phyloP scores from a whole-genome alignment of 2,113 vertebrate genomes.

The Pyxicephalus adspersus region DNA sequence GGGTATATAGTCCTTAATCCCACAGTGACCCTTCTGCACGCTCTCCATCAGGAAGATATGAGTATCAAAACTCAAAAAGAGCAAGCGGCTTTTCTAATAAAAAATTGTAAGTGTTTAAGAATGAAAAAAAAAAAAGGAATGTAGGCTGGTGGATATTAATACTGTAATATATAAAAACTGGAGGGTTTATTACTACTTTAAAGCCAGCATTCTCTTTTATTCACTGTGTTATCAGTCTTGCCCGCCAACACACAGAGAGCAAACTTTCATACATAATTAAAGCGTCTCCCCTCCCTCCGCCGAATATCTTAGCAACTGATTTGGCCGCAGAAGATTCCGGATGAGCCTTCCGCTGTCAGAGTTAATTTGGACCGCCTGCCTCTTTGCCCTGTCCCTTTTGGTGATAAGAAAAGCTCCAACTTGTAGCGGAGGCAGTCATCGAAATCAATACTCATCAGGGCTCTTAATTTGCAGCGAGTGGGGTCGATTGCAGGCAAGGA shows the following conservation, averaged over 20 bases:
- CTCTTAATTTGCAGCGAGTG: background rate
- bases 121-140: too few relatives aligned
- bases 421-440: background rate
- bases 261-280: constrained; percentile 76
- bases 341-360: constrained; percentile 59
- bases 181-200: too few relatives aligned
- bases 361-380: constrained; percentile 63
- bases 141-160: too few relatives aligned
- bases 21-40: too few relatives aligned
- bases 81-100: too few relatives aligned
- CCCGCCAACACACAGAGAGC: background rate
- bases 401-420: background rate
- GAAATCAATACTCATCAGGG: constrained; percentile 29
- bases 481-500: constrained; percentile 8
- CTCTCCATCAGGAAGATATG: too few relatives aligned
- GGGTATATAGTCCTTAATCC: too few relatives aligned
- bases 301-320: constrained; percentile 66
- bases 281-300: constrained; percentile 55
- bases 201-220: too few relatives aligned
- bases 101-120: too few relatives aligned
- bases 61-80: too few relatives aligned
- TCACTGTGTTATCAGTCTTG: background rate
- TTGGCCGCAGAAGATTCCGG: constrained; percentile 50
- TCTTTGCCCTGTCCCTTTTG: constrained; percentile 36
- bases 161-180: too few relatives aligned